These are phyloP conservation scores for Zaprionus capensis DNA, from an alignment of 1,140 invertebrate genomes.

Conservation along the genomic window DNA sequence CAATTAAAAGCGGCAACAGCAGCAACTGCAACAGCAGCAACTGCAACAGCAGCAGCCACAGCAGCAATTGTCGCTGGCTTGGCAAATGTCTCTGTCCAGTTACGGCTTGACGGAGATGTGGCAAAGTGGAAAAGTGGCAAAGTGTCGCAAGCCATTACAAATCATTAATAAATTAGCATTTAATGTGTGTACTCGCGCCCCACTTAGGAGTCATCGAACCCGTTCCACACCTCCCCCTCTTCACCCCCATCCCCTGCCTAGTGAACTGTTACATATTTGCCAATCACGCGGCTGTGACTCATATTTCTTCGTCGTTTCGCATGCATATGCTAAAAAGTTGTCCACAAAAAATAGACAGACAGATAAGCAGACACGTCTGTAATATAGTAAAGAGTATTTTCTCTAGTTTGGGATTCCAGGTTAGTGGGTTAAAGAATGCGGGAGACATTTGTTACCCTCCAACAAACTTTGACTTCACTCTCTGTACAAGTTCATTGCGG, in stretches of 20 bases:
- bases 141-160: constrained; percentile 68
- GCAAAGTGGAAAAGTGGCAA: constrained; percentile 23
- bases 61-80: constrained; percentile 68
- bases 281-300: constrained; percentile 24
- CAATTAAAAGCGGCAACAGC: constrained; percentile 66
- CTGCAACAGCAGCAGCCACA: background rate
- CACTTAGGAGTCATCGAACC: constrained; percentile 69
- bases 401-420: constrained; percentile 62
- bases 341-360: background rate
- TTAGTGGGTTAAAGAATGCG: constrained; percentile 57
- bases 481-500: constrained; percentile 53
- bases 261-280: constrained; percentile 43
- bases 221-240: background rate
- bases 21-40: background rate
- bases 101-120: constrained; percentile 29
- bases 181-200: constrained; percentile 49
- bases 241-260: constrained; percentile 31
- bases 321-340: constrained; percentile 64
- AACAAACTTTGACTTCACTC: constrained; percentile 51
- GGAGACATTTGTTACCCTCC: background rate
- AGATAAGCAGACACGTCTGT: background rate
- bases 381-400: constrained; percentile 39
- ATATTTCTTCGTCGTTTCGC: constrained; percentile 45
- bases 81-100: constrained; percentile 51
- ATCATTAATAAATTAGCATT: constrained; percentile 75